Base-by-base conservation (phyloP, 1,140 invertebrate species). In the Andricus grossulariae region DNA sequence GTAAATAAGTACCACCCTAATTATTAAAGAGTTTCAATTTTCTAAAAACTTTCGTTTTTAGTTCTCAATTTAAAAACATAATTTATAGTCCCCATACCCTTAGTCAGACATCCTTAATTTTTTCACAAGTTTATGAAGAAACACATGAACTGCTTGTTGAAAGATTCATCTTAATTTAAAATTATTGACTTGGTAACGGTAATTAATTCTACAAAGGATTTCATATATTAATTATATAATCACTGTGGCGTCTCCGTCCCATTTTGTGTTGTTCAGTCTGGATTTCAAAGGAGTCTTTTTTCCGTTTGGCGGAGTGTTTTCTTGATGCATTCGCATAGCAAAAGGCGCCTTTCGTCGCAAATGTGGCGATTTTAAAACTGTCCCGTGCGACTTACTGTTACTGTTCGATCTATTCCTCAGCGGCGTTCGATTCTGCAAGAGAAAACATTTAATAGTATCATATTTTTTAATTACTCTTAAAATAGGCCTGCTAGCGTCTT, bases 401-500 rank as follows among this genome's bases (percentile, higher is more conserved):
- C 88, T 87, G 71, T 89, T 91, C 3, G 88, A 90, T 57, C 90
- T 80, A 76, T 88, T 90, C 55, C 82, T 83, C n/a, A 91, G 78
- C 16, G 90, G 90, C 72, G 86, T 87, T 71, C 90, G 88, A 82
- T 78, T 80, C 86, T 90, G 66, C 77, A 82, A 80, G 73, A 82
- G 79, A 8, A 71, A 57, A 72, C 18, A 15, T 54, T 45, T 45
- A 72, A 51, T 25, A 21, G 25, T 18, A 51, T 7, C 21, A 72
- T 72, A 72, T 50, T 16, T 45, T 72, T 8, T 15, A 21, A 11
- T 21, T 32, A 39, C 5, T 39, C 39, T 5, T 10, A 39, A 39
- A 39, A 39, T 7, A 6, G 39, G 39, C 5, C 39, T 39, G 39
- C 39, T 39, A 39, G 39, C 5, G 0, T 39, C 12, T 70, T n/a